A percentile compares a stretch with the other conserved stretches of the same genome.
Evolutionary conservation across 2,888 invertebrate genomes (phyloP).

Genomic region (Anthophora plumipes): DNA sequence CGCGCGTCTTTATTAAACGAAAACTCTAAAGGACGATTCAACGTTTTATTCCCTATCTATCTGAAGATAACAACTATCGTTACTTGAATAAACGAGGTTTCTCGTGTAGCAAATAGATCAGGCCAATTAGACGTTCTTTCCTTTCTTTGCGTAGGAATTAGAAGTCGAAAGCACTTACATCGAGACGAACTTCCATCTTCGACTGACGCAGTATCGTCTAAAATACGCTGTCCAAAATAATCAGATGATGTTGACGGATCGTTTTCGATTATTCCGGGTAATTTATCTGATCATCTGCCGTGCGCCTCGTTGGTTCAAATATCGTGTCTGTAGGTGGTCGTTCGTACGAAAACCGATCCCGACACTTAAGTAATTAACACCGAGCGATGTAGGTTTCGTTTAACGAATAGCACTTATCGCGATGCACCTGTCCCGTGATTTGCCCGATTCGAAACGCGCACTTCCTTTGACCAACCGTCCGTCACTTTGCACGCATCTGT

Average conservation of each 20-base stretch:
- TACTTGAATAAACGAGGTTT: too few species aligned
- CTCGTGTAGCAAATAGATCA: too few species aligned
- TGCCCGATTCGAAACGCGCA: constrained; percentile 26
- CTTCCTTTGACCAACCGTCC: constrained; percentile 30
- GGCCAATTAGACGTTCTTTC: too few species aligned
- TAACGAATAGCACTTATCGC: constrained; percentile 64
- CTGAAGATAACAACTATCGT: too few species aligned
- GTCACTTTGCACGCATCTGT: constrained; percentile 24
- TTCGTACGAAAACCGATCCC: constrained; percentile 10
- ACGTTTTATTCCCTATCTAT: too few species aligned
- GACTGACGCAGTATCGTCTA: background rate
- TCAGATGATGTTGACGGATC: constrained; percentile 77
- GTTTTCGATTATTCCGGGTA: constrained; percentile 73
- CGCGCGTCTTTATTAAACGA: constrained; percentile 65
- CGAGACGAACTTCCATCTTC: too few species aligned
- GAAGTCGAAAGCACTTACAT: too few species aligned
- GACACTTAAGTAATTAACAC: constrained; percentile 70
- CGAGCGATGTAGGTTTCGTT: constrained; percentile 50
- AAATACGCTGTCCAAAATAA: background rate
- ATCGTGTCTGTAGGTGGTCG: background rate
- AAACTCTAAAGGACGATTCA: constrained; percentile 34
- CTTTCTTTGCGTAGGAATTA: too few species aligned
- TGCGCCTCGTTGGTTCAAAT: constrained; percentile 20
- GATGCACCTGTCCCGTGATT: constrained; percentile 21
- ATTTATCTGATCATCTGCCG: constrained; percentile 71